A percentile compares a stretch with the other conserved stretches of the same genome.
phyloP scores from a whole-genome alignment of 2,888 invertebrate genomes.

The Nesidiocoris tenuis region DNA sequence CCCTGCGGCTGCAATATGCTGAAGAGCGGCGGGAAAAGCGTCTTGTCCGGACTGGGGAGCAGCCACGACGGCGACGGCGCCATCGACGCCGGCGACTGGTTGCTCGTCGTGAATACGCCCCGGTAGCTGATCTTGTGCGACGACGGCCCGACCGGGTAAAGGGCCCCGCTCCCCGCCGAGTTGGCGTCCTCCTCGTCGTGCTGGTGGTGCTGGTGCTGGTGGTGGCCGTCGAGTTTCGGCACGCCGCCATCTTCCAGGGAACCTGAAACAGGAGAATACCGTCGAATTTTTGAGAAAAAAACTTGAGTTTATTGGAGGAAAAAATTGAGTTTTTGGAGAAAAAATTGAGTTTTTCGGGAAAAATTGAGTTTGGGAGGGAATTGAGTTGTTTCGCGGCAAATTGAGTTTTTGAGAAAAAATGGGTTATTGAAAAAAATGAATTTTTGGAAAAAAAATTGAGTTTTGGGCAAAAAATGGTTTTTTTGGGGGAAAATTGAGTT shows the following conservation, averaged over 20 bases:
- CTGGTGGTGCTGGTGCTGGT: slow-evolving; percentile 27
- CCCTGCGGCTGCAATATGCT: slow-evolving; percentile 60
- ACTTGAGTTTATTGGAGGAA: too few species aligned
- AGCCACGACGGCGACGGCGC: slow-evolving; percentile 65
- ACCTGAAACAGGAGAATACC: slow-evolving; percentile 31
- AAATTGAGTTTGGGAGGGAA: too few species aligned
- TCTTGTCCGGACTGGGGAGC: slow-evolving; percentile 67
- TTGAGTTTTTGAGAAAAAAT: too few species aligned
- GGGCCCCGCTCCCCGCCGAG: slow-evolving; percentile 41
- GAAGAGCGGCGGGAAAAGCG: slow-evolving; percentile 65
- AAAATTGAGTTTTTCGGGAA: too few species aligned
- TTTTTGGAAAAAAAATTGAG: too few species aligned
- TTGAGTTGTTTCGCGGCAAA: too few species aligned
- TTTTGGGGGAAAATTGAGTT: too few species aligned
- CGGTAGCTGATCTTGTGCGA: slow-evolving; percentile 59
- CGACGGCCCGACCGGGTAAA: slow-evolving; percentile 52
- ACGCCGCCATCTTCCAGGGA: slow-evolving; percentile 42
- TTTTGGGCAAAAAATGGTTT: too few species aligned
- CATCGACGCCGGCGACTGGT: slow-evolving; percentile 55
- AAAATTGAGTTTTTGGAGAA: too few species aligned
- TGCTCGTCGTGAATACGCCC: slow-evolving; percentile 71
- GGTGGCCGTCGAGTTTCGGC: slow-evolving; percentile 37
- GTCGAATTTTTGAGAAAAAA: too few species aligned
- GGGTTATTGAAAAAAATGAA: too few species aligned
- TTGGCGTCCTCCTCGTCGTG: slow-evolving; percentile 60